Evolutionary conservation across 1,140 invertebrate genomes (phyloP), one percentile per base, ranked within the genome.

Genomic region (Telenomus remus): DNA sequence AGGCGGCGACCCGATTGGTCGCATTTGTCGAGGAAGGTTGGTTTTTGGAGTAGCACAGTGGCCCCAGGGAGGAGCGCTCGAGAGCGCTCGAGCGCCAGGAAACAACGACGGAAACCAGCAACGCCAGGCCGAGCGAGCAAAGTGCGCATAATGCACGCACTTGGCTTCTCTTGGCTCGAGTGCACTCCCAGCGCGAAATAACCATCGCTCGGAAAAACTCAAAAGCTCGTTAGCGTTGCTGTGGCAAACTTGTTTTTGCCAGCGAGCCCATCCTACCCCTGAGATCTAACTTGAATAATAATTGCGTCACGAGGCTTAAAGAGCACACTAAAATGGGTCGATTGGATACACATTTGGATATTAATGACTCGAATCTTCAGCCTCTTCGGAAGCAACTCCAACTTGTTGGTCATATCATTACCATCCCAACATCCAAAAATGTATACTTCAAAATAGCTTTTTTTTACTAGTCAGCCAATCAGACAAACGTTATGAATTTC

Each of bases 221-320:
- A 78, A 84, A 82, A 84, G 82, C 84, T 86, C 80, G 81, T 86
- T 86, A 86, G 81, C 74, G 77, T 81, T 72, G 79, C 84, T 82
- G 79, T 63, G 64, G 61, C 69, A 19, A 65, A 51, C 49, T 48
- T 54, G 15, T 43, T 14, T 47, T 44, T 53, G 34, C 50, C n/a
- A 48, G n/a, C n/a, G n/a, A n/a, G n/a, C n/a, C n/a, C n/a, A n/a
- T n/a, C n/a, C n/a, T n/a, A 55, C 63, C 37, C 13, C 43, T 53
- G 44, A 59, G 27, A 13, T 15, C 59, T 15, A 14, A 48, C 54
- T 59, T 35, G 59, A 72, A 72, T 61, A 54, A 73, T 65, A 53
- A 69, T 59, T 53, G 56, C 70, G 54, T 46, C 61, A 49, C 53
- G 55, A 42, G 43, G 27, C 12, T 12, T 35, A 6, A 33, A 33